Percentiles rank a stretch among this genome's conserved stretches.
Evolutionary conservation across 2,113 vertebrate genomes (phyloP).

Genomic region (Hippopotamus amphibius): DNA sequence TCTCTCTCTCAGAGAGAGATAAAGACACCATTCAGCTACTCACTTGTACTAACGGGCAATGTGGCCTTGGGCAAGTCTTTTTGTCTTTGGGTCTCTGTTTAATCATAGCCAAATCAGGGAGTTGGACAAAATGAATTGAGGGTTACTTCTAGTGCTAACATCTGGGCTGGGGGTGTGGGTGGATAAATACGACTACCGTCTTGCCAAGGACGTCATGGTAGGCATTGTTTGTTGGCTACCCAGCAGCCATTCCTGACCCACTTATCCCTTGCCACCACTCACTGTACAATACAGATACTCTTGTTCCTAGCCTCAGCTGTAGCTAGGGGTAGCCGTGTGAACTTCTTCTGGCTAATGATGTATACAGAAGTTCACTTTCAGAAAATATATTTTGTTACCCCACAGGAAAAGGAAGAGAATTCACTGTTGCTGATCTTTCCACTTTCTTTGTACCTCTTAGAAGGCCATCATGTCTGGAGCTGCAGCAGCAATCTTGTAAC

Average conservation of each 20-base stretch:
- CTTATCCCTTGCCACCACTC: background rate
- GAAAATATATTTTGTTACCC: background rate
- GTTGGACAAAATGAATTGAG: background rate
- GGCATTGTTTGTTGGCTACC: background rate
- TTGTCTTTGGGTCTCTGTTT: background rate
- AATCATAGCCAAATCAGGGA: background rate
- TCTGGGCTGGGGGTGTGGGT: background rate
- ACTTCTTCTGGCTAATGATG: background rate
- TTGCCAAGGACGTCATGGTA: background rate
- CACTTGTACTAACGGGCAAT: background rate
- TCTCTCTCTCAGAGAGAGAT: background rate
- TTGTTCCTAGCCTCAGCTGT: background rate
- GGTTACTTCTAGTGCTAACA: background rate
- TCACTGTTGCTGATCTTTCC: background rate
- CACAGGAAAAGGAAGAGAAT: conserved; percentile 15
- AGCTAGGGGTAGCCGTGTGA: background rate
- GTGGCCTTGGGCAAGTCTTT: background rate
- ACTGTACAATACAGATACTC: background rate
- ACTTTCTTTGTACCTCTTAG: background rate
- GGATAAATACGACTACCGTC: background rate
- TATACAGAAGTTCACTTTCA: background rate
- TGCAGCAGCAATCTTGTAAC: background rate
- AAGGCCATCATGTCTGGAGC: background rate
- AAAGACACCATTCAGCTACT: background rate
- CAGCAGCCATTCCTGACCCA: background rate